Base-by-base conservation (phyloP, 2,797 vertebrate species). In the Hippopotamyrus pictus region DNA sequence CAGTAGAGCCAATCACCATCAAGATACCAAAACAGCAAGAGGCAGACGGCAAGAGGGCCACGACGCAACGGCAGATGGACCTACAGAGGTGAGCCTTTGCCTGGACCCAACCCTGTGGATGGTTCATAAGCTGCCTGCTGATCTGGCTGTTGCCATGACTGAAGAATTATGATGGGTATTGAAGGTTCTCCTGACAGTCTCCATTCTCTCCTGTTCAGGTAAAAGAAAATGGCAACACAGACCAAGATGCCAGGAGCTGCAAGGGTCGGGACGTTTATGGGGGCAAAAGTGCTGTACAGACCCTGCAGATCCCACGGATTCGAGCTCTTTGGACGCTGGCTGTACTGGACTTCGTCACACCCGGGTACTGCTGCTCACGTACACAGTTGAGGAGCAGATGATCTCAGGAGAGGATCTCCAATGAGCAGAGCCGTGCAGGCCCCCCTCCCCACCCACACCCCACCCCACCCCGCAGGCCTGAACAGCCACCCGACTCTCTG, bases 1-100 rank as follows among this genome's bases (percentile, higher is more conserved):
- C 95, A 37, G 91, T 96, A 89, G 98, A 99, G 93, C 95, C 97
- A 90, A 95, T 97, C 93, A 99, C 96, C 91, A 96, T 96, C 95
- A 99, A 99, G 97, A 96, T 97, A 95, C 97, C 98, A 94, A 99
- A 98, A 96, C 97, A 97, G 93, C 97, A 98, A 62, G 91, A 91
- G 73, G 89, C 93, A 91, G 96, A 97, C 93, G 97, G 97, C 95
- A 99, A 98, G 91, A 96, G 97, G 90, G 95, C 96, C 90, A 97
- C 96, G 91, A 95, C 97, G 94, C 98, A 99, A 95, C 97, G 98
- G 94, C 98, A 98, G 92, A 98, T 99, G n/a, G 98, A 99, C 94
- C 94, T 99, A 89, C 98, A 99, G 94, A 99, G 99, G 99, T 99
- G 91, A 54, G 89, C 8, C 8, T 8, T 4, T 8, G 19, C 62